These are phyloP conservation scores for Colinus virginianus DNA, from an alignment of 2,113 vertebrate species.

Conservation along the genomic window DNA sequence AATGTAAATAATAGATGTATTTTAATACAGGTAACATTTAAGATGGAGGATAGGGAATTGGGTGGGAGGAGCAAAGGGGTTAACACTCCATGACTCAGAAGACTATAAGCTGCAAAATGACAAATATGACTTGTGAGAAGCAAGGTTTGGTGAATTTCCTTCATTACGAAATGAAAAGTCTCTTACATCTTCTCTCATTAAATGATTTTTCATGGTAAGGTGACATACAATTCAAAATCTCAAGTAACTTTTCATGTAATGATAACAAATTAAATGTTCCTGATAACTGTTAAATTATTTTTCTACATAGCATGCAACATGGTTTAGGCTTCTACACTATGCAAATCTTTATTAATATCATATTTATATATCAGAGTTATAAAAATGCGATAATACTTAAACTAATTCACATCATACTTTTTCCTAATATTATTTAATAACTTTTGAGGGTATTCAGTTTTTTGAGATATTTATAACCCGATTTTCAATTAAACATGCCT, in stretches of 20 bases:
- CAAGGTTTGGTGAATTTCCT: not conserved
- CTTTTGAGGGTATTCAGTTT: not conserved
- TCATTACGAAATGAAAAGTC: not conserved
- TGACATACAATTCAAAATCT: not conserved
- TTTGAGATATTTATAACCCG: not conserved
- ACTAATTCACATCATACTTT: rapidly evolving
- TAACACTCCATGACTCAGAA: not conserved
- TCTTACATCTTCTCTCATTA: not conserved
- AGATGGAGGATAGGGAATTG: not conserved
- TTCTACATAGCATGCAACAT: not conserved
- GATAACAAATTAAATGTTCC: not conserved
- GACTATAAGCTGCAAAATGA: not conserved
- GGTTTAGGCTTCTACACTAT: not conserved
- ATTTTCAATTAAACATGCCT: not conserved
- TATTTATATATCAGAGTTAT: not conserved
- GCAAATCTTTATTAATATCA: not conserved
- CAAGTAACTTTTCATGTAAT: not conserved
- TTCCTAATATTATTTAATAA: not conserved
- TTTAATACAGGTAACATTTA: not conserved
- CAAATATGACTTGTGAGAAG: not conserved
- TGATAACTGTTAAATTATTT: not conserved
- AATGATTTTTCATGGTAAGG: not conserved
- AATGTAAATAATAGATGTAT: not conserved
- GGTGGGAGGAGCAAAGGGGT: not conserved
- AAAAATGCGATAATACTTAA: not conserved